These are phyloP conservation scores for Aphelocoma coerulescens DNA, from an alignment of 2,113 vertebrate genomes.

Conservation along the genomic window DNA sequence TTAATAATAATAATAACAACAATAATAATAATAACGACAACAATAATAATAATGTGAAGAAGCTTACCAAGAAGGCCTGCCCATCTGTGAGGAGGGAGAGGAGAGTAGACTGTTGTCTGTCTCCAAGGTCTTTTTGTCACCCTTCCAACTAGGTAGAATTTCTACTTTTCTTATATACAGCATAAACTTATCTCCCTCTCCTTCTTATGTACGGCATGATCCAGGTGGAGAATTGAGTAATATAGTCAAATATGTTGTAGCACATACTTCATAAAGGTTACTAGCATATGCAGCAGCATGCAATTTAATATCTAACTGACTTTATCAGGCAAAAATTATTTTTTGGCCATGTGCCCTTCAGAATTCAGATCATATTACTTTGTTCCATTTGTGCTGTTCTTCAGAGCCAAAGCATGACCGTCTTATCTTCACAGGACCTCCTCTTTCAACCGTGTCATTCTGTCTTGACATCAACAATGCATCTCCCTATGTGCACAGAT, in stretches of 20 bases:
- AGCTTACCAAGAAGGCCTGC: background rate
- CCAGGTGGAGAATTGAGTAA: background rate
- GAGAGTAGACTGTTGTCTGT: background rate
- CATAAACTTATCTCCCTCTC: background rate
- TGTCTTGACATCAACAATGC: fast-evolving
- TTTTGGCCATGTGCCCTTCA: background rate
- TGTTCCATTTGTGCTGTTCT: background rate
- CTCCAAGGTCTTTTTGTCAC: background rate
- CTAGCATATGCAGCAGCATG: fast-evolving
- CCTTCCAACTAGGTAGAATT: background rate
- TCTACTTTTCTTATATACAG: background rate
- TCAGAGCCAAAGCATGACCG: background rate
- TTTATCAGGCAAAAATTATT: background rate
- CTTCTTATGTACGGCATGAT: background rate
- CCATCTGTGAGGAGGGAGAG: background rate
- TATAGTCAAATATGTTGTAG: too few relatives aligned
- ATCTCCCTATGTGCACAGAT: background rate
- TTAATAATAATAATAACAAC: background rate
- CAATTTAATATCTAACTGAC: background rate
- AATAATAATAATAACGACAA: background rate
- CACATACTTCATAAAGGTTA: background rate
- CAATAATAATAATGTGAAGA: background rate
- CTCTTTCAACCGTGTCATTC: background rate
- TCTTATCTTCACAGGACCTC: background rate
- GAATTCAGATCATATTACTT: background rate